Conservation (phyloP, 2,797 vertebrate species). For the Mormyrus hasselquistii region DNA sequence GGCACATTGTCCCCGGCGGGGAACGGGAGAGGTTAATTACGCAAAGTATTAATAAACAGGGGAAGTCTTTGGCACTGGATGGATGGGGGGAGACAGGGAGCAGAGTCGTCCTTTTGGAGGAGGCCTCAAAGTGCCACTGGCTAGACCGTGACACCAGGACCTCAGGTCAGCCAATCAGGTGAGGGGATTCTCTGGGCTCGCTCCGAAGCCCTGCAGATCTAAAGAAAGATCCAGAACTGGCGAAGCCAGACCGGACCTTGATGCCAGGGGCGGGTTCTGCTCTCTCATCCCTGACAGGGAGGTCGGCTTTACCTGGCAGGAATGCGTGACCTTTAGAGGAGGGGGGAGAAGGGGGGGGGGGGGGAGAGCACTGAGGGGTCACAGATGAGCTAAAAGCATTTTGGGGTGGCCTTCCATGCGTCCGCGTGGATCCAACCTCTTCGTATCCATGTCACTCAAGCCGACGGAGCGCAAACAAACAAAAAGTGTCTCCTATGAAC, state of each 20-base stretch:
- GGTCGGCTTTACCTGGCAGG: slow-evolving; percentile 21
- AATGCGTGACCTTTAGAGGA: slow-evolving; percentile 22
- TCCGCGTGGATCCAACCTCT: neutral
- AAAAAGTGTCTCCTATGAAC: neutral
- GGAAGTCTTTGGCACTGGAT: neutral
- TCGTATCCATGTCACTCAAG: neutral
- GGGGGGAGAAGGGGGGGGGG: neutral
- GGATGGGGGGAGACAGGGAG: neutral
- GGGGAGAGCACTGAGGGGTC: neutral
- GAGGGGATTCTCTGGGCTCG: neutral
- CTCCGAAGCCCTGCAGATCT: neutral
- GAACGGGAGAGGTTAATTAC: neutral
- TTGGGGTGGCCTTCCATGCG: neutral
- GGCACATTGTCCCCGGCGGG: neutral
- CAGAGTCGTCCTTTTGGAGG: neutral
- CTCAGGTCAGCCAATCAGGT: neutral
- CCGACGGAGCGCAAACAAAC: neutral
- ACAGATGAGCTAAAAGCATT: neutral
- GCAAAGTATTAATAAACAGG: neutral
- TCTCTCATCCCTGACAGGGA: neutral
- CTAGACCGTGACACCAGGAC: neutral
- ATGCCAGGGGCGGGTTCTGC: neutral
- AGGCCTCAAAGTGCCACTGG: neutral
- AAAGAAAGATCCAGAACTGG: neutral
- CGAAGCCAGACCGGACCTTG: neutral